A percentile compares a stretch with the other conserved stretches of the same genome.
Evolutionary conservation across 2,113 vertebrate species (phyloP).

Genomic region (rabbit (Oryctolagus cuniculus)): DNA sequence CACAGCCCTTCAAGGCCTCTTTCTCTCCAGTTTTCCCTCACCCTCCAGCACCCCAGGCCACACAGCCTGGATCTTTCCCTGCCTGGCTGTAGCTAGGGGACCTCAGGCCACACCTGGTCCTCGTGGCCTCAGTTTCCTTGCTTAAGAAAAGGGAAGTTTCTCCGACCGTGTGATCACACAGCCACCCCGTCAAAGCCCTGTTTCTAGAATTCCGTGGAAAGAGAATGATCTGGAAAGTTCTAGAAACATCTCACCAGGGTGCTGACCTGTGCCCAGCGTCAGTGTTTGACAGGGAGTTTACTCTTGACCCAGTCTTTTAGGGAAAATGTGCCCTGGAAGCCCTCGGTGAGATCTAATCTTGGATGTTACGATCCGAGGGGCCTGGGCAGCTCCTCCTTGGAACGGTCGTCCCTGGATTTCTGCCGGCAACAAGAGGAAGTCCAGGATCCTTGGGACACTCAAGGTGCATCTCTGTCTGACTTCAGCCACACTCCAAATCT

Average conservation of each 20-base stretch:
- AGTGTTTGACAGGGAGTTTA: not conserved
- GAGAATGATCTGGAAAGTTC: not conserved
- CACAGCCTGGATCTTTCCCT: not conserved
- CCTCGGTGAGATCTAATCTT: not conserved
- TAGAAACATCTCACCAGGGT: not conserved
- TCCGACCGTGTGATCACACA: not conserved
- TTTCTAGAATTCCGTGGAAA: constrained; percentile 51
- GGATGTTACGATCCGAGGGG: not conserved
- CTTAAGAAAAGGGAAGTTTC: constrained; percentile 20
- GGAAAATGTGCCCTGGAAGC: not conserved
- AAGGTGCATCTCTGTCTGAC: not conserved
- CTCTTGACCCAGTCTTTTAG: not conserved
- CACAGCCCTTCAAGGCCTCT: not conserved
- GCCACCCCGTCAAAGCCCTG: not conserved
- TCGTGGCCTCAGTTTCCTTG: not conserved
- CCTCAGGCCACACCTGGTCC: not conserved
- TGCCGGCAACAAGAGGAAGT: not conserved
- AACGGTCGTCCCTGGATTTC: constrained; percentile 1
- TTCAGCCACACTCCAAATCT: not conserved
- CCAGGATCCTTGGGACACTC: not conserved
- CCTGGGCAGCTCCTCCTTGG: rapidly evolving
- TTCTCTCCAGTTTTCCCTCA: not conserved
- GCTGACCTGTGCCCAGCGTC: not conserved
- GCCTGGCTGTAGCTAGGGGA: not conserved
- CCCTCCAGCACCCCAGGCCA: not conserved